These are phyloP conservation scores for Manacus vitellinus DNA, from an alignment of 2,113 vertebrate species.

Conservation along the genomic window DNA sequence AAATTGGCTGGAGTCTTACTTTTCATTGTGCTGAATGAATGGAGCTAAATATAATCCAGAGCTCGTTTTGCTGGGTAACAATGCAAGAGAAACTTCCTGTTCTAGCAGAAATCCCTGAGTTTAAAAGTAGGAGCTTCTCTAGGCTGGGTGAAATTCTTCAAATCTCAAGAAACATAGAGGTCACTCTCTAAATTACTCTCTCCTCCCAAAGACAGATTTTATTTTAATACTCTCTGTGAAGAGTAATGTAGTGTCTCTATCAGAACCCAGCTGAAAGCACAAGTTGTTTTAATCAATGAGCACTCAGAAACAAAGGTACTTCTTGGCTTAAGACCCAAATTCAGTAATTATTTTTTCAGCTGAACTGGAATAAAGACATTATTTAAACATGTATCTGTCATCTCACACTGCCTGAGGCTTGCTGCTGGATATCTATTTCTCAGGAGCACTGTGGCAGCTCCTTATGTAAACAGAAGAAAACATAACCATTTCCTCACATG, in stretches of 20 bases:
- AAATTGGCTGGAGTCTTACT: slow-evolving; percentile 49
- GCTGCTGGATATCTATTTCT: slow-evolving; percentile 15
- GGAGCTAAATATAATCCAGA: slow-evolving; percentile 66
- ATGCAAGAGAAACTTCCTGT: slow-evolving; percentile 58
- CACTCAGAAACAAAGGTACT: slow-evolving; percentile 37
- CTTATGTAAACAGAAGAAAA: neutral
- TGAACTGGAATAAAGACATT: slow-evolving; percentile 52
- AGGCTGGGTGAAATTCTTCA: slow-evolving; percentile 35
- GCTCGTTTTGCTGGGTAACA: slow-evolving; percentile 32
- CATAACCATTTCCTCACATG: neutral
- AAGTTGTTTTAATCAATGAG: slow-evolving; percentile 42
- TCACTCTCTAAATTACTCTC: slow-evolving; percentile 5
- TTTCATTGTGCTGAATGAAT: slow-evolving; percentile 60
- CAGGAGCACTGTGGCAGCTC: slow-evolving; percentile 4
- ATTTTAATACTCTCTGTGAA: neutral
- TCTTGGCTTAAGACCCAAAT: slow-evolving; percentile 42
- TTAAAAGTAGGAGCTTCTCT: slow-evolving; percentile 23
- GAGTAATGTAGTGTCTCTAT: neutral
- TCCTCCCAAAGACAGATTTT: neutral
- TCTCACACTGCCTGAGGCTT: slow-evolving; percentile 13
- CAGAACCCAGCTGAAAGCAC: slow-evolving; percentile 11
- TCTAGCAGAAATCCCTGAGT: slow-evolving; percentile 23
- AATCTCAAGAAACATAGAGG: slow-evolving; percentile 25
- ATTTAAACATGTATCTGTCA: slow-evolving; percentile 54
- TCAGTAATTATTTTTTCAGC: slow-evolving; percentile 59